Evolutionary conservation across 2,113 vertebrate genomes (phyloP), one percentile per base, ranked within the genome.

Genomic region (Ornithorhynchus anatinus): DNA sequence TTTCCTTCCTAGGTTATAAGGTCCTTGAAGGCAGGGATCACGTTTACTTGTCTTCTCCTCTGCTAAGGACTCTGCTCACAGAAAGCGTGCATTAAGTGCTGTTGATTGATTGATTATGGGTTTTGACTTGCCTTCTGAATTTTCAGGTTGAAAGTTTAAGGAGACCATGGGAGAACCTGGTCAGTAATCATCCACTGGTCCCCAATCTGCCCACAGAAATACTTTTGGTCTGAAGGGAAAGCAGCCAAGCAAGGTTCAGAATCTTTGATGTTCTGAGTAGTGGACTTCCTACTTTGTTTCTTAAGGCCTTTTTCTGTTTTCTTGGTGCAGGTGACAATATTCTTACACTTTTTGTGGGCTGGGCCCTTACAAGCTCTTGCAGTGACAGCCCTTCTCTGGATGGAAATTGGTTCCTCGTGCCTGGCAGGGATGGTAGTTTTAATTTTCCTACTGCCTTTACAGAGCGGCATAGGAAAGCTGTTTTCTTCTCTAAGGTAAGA

Each of bases 301-400:
- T 40, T 40, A 69, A 68, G 75, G 5, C 20, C 44, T 15, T 35
- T 50, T 65, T 44, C 72, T 59, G 64, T 71, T 77, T 10, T 47
- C 5, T 82, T 82, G 86, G 43, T 61, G 4, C 80, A 99, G 98
- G 93, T 97, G 23, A 98, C 97, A 0, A 91, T 99, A 75, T 98
- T 98, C 81, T 85, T 99, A 79, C 97, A 99, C 85, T 98, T 92
- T 75, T 78, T 99, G 60, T 99, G 97, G 97, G 94, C 95, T 65
- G 97, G 93, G 37, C 98, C 97, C 5, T 84, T 98, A 48, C 96
- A 99, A 78, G 96, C 95, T 2, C 71, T 95, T 1, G 93, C 77
- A 2, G 96, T 98, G 7, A 92, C 95, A 15, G 92, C 72, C 0
- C 92, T 99, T 44, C 94, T 99, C 42, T 99, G 98, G 97, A 53